A percentile compares a stretch with the other conserved stretches of the same genome.
Conservation (phyloP, 2,888 invertebrate species). For the Odiellus spinosus region DNA sequence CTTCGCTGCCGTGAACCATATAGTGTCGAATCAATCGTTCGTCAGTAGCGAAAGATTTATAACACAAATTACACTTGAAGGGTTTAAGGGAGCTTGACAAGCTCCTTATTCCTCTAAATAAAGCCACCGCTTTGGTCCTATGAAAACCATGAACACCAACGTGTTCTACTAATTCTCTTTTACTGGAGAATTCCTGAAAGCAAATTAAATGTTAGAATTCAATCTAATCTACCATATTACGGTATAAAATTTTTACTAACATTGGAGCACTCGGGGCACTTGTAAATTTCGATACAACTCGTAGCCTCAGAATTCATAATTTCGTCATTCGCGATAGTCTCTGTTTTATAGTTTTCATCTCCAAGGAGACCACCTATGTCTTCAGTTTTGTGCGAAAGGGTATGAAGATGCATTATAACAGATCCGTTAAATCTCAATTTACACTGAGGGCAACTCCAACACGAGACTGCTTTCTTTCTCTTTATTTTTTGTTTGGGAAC, state of each 20-base stretch:
- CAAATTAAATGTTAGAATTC: slow-evolving; percentile 2
- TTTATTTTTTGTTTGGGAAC: slow-evolving; percentile 25
- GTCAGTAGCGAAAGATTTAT: slow-evolving; percentile 45
- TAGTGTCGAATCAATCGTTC: slow-evolving; percentile 47
- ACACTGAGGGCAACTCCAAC: slow-evolving; percentile 32
- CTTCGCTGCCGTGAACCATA: slow-evolving; percentile 47
- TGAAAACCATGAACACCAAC: slow-evolving; percentile 33
- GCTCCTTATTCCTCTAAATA: neutral
- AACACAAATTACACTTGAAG: slow-evolving; percentile 46
- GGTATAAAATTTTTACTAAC: slow-evolving; percentile 7
- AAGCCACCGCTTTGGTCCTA: slow-evolving; percentile 4
- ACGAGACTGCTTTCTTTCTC: slow-evolving; percentile 25
- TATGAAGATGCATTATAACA: slow-evolving; percentile 37
- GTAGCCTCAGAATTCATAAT: slow-evolving; percentile 10
- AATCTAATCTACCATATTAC: neutral
- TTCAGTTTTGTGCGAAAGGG: slow-evolving; percentile 35
- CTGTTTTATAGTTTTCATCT: slow-evolving; percentile 11
- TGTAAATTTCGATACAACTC: slow-evolving; percentile 12
- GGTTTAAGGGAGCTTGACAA: slow-evolving; percentile 26
- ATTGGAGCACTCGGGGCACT: slow-evolving; percentile 29
- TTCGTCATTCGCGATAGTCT: slow-evolving; percentile 8
- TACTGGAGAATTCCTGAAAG: slow-evolving; percentile 26
- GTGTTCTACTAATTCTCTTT: slow-evolving; percentile 35
- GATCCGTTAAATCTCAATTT: slow-evolving; percentile 31
- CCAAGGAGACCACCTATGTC: slow-evolving; percentile 23